Percentiles rank a stretch among this genome's conserved stretches.
Evolutionary conservation across 2,888 invertebrate species (phyloP).

Genomic region (Acrobasis repandana): DNA sequence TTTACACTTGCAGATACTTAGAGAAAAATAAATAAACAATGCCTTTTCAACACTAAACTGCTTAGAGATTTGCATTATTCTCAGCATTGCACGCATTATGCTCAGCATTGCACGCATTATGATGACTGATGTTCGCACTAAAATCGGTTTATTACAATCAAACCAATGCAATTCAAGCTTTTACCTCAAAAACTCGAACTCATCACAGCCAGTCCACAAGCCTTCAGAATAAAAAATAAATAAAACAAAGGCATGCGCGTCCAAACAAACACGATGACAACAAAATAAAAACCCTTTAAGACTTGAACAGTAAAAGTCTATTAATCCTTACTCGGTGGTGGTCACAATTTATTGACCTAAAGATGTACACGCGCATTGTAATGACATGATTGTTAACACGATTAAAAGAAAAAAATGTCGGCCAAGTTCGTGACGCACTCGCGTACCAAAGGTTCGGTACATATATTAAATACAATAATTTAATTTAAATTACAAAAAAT

Average conservation of each 20-base stretch:
- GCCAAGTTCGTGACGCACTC: conserved; percentile 63
- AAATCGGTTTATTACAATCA: no score
- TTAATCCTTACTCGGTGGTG: conserved; percentile 71
- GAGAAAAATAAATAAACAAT: no score
- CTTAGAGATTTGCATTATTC: no score
- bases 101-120: no score
- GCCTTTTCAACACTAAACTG: no score
- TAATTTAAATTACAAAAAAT: no score
- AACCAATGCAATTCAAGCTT: not conserved
- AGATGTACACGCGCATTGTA: conserved; percentile 72
- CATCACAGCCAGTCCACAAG: not conserved
- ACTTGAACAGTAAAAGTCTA: conserved; percentile 67
- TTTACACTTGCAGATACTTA: no score
- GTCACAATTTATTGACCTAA: conserved; percentile 75
- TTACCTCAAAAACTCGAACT: not conserved
- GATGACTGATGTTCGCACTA: no score
- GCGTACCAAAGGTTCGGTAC: not conserved
- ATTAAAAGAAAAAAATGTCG: conserved; percentile 36
- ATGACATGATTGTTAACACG: conserved; percentile 78
- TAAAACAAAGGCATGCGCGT: conserved; percentile 14
- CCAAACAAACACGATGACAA: conserved; percentile 35
- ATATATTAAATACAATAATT: no score
- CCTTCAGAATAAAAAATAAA: conserved; percentile 20
- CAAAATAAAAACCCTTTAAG: conserved; percentile 44
- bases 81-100: no score